Conservation (phyloP, 2,888 invertebrate genomes). For the Torymus aiolomorphi region DNA sequence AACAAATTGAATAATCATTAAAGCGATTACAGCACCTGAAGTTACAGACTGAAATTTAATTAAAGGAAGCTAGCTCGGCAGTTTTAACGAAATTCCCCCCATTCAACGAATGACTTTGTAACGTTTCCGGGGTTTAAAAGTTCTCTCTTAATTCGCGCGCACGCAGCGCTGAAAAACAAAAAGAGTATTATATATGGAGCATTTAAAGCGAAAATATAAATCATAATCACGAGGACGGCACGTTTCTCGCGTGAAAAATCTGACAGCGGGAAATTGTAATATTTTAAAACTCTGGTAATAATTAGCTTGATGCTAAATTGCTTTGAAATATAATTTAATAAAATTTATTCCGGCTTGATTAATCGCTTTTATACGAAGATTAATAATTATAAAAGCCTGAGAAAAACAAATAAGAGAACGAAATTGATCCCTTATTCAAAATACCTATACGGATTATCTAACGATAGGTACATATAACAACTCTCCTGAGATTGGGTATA, state of each 20-base stretch:
- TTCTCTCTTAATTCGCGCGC: not conserved
- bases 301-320: not conserved
- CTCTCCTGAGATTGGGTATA: no score
- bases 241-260: not conserved
- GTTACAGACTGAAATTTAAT: constrained; percentile 22
- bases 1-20: constrained; percentile 11
- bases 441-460: no score
- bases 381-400: no score
- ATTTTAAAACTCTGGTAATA: not conserved
- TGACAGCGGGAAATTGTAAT: constrained; percentile 7
- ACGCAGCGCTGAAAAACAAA: constrained; percentile 2
- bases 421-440: no score
- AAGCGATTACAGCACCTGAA: constrained; percentile 1
- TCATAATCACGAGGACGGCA: not conserved
- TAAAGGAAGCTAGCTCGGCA: constrained; percentile 26
- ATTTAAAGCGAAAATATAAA: constrained; percentile 4
- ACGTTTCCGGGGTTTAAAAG: not conserved
- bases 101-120: constrained; percentile 23
- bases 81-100: constrained; percentile 17
- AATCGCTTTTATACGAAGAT: no score
- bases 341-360: not conserved
- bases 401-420: no score
- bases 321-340: not conserved
- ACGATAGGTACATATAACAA: no score
- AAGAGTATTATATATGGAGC: not conserved